Percentiles rank a stretch among this genome's conserved stretches.
phyloP scores from a whole-genome alignment of 1,140 invertebrate species.

The Carposina sasakii region DNA sequence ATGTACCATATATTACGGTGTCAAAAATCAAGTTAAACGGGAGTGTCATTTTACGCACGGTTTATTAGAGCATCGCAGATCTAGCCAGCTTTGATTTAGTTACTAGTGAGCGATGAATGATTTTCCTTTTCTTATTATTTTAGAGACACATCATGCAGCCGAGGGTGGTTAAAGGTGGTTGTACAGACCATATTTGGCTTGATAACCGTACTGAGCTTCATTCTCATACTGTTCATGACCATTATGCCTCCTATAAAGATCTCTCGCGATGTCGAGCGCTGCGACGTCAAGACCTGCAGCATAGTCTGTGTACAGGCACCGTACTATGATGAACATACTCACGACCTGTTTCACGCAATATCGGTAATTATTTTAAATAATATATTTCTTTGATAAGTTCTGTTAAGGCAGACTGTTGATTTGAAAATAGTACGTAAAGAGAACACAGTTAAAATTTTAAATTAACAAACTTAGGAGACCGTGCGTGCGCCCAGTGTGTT shows the following conservation, averaged over 20 bases:
- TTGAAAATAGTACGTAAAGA: too few species aligned
- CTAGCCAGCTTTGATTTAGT: too few species aligned
- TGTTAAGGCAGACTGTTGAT: too few species aligned
- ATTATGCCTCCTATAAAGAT: conserved; percentile 3
- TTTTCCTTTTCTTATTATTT: conserved; percentile 13
- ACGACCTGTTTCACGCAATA: conserved; percentile 33
- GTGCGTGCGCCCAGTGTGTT: too few species aligned
- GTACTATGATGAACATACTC: conserved; percentile 31
- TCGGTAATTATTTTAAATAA: conserved; percentile 27
- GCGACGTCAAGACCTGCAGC: conserved; percentile 27
- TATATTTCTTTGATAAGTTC: too few species aligned
- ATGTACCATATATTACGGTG: too few species aligned
- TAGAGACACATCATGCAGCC: conserved; percentile 51
- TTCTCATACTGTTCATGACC: conserved; percentile 47
- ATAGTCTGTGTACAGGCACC: conserved; percentile 36
- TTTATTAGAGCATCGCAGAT: too few species aligned
- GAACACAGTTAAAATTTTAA: too few species aligned
- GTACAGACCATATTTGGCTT: conserved; percentile 45
- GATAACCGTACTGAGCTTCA: conserved; percentile 51
- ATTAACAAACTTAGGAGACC: too few species aligned
- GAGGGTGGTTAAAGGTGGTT: conserved; percentile 44
- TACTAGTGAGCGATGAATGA: too few species aligned
- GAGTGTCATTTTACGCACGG: too few species aligned
- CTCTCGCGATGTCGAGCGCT: conserved; percentile 7
- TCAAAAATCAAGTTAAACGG: too few species aligned